Base-by-base conservation (phyloP, 2,113 vertebrate genomes). In the Menura novaehollandiae region DNA sequence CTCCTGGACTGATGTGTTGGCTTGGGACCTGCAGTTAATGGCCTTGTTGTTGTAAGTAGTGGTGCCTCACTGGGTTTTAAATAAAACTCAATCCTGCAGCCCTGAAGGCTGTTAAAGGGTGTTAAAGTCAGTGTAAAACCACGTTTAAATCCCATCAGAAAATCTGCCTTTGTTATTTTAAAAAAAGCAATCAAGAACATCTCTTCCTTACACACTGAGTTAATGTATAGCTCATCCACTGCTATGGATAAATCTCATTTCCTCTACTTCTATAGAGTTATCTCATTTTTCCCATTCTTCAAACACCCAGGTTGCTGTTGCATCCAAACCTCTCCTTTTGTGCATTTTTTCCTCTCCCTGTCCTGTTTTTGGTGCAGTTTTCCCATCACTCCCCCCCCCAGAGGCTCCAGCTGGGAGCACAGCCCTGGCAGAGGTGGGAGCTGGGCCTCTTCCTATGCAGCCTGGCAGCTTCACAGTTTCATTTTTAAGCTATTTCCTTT, bases 401-500 rank as follows among this genome's bases (percentile, higher is more conserved):
- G 47, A 51, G 75, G 62, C 47, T 86, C 43, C 60, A 46, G 46
- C 27, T 27, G 58, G 1, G 9, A 24, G 33, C 51, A 4, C 66
- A 51, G 53, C 59, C 10, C 55, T 44, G 64, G 7, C 53, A 78
- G 43, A 47, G 69, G 27, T 77, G 85, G 59, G 78, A 90, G 73
- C 63, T 55, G 46, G 28, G 35, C 76, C 55, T 79, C 52, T 76
- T 75, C 66, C 51, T 44, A 9, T 2, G 44, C 69, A 87, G 43
- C 69, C 60, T 95, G 60, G 75, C 88, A 94, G n/a, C 49, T 20
- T 35, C 64, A 58, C 37, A 84, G 75, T 72, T 89, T 91, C 30
- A 14, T 75, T 95, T 88, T 41, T 74, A 77, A 83, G 85, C 69
- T 88, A n/a, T 93, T 95, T 93, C 77, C 80, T 91, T 91, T 88